These are phyloP conservation scores for Danio tinwini DNA, from an alignment of 2,797 vertebrate genomes.

Conservation along the genomic window DNA sequence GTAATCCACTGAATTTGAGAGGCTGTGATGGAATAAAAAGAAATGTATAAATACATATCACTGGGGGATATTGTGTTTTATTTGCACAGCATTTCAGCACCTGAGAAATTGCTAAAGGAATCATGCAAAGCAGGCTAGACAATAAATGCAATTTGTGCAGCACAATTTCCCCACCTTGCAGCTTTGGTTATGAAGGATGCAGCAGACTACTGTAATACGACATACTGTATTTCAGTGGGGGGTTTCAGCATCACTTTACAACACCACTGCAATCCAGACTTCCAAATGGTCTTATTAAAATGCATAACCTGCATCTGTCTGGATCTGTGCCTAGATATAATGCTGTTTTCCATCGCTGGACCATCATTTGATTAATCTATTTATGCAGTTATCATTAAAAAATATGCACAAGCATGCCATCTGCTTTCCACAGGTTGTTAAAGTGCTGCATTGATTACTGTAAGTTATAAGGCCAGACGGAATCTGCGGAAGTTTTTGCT, in stretches of 20 bases:
- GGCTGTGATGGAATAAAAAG: not conserved
- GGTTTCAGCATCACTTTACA: not conserved
- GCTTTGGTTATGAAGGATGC: not conserved
- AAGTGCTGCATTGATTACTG: not conserved
- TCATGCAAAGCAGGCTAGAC: not conserved
- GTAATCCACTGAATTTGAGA: not conserved
- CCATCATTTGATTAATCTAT: not conserved
- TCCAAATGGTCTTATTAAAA: not conserved
- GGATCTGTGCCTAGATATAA: not conserved
- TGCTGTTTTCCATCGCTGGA: not conserved
- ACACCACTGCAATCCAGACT: not conserved
- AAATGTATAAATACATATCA: no score
- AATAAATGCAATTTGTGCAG: not conserved
- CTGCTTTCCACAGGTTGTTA: slow-evolving; percentile 6
- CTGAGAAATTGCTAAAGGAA: not conserved
- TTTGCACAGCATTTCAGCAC: not conserved
- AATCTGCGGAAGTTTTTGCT: no score
- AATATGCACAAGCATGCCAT: slow-evolving; percentile 1
- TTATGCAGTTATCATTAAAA: not conserved
- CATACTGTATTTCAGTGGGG: not conserved
- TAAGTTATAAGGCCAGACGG: no score
- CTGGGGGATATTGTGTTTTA: not conserved
- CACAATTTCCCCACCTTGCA: not conserved
- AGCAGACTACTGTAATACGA: not conserved
- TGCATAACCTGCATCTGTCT: not conserved